A percentile compares a stretch with the other conserved stretches of the same genome.
These are phyloP conservation scores for Heteropelma amictum DNA, from an alignment of 2,888 invertebrate genomes.

Conservation along the genomic window DNA sequence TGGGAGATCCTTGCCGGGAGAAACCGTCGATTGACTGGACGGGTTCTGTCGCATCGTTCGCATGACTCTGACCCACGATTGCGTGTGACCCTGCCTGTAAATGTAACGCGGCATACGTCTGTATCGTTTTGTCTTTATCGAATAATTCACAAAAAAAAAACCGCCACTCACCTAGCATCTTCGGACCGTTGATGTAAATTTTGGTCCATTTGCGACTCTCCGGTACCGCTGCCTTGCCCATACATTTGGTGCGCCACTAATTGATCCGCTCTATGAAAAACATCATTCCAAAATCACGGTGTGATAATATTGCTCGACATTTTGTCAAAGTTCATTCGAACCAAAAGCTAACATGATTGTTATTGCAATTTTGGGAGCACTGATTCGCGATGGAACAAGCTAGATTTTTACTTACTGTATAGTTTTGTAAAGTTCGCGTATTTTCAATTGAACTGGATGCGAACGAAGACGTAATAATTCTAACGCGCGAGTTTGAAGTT, in stretches of 20 bases:
- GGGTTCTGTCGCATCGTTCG: slow-evolving; percentile 61
- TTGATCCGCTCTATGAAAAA: slow-evolving; percentile 72
- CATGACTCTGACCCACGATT: slow-evolving; percentile 68
- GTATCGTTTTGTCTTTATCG: too few relatives aligned
- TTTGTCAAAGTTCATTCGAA: not conserved
- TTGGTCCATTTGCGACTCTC: slow-evolving; percentile 74
- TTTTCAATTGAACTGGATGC: slow-evolving; percentile 82
- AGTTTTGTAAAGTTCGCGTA: slow-evolving; percentile 84
- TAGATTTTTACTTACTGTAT: slow-evolving; percentile 83
- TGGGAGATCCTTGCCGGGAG: slow-evolving; percentile 72
- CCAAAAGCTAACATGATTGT: not conserved
- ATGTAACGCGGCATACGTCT: too few relatives aligned
- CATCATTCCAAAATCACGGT: not conserved
- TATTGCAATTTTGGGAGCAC: not conserved
- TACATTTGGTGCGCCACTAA: slow-evolving; percentile 74
- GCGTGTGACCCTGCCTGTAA: slow-evolving; percentile 71
- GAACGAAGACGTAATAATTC: slow-evolving; percentile 84
- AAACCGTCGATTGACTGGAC: slow-evolving; percentile 67
- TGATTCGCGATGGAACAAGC: too few relatives aligned
- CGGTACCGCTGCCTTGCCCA: slow-evolving; percentile 69
- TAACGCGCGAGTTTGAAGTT: slow-evolving; percentile 86
- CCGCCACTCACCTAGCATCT: slow-evolving; percentile 65
- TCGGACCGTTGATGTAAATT: slow-evolving; percentile 74
- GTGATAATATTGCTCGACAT: not conserved
- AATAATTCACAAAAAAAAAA: not conserved